phyloP scores from a whole-genome alignment of 2,888 invertebrate species.

The Lissonota sp. region DNA sequence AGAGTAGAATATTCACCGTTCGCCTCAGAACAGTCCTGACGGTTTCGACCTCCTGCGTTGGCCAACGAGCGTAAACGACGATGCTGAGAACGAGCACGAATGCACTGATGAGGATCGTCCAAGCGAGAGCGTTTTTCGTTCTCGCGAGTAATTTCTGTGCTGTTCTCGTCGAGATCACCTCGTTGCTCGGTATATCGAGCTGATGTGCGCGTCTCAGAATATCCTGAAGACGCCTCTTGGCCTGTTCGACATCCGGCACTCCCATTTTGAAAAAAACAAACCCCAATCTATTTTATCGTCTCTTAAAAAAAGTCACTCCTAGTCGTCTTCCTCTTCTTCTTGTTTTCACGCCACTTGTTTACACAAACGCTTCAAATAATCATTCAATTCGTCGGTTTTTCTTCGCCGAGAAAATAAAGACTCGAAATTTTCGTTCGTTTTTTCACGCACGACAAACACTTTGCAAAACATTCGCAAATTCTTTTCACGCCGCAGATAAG shows the following conservation, averaged over 20 bases:
- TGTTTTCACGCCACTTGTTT: background rate
- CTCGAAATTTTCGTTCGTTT: constrained; percentile 2
- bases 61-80: constrained; percentile 78
- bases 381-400: background rate
- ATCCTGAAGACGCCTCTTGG: constrained; percentile 76
- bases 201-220: constrained; percentile 78
- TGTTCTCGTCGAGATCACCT: constrained; percentile 76
- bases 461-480: constrained; percentile 4
- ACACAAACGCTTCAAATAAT: background rate
- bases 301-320: background rate
- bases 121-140: constrained; percentile 75
- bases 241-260: constrained; percentile 77
- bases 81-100: constrained; percentile 74
- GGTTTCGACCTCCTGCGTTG: constrained; percentile 79
- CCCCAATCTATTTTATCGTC: constrained; percentile 49
- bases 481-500: background rate
- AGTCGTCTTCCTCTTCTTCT: background rate
- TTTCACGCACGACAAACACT: constrained; percentile 22
- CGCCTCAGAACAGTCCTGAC: constrained; percentile 79
- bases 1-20: constrained; percentile 76
- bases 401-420: background rate
- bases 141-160: constrained; percentile 77
- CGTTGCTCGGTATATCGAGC: constrained; percentile 76
- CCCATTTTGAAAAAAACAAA: constrained; percentile 69
- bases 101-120: constrained; percentile 75